Evolutionary conservation across 2,113 vertebrate genomes (phyloP).

Genomic region (Hydrochoerus hydrochaeris): DNA sequence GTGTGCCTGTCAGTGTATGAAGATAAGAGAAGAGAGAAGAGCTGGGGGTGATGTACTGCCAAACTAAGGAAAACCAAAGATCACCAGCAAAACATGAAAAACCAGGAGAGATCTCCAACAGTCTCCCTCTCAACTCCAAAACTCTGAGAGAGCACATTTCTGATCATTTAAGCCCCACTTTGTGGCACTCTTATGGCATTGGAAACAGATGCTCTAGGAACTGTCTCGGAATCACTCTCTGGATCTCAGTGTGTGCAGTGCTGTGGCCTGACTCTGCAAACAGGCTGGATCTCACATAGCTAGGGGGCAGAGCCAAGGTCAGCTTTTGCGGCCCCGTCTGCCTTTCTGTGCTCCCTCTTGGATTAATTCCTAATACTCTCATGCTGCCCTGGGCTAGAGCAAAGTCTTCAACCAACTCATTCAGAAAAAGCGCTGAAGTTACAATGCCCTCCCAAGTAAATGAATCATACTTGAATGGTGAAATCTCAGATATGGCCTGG

Average conservation of each 20-base stretch:
- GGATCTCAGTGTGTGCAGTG: background rate
- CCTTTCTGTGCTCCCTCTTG: background rate
- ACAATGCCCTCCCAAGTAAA: background rate
- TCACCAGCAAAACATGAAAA: background rate
- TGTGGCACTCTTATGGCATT: background rate
- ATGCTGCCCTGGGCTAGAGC: background rate
- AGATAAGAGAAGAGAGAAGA: background rate
- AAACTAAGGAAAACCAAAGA: background rate
- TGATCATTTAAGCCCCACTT: background rate
- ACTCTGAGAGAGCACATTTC: background rate
- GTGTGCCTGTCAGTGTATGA: background rate
- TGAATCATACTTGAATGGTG: background rate
- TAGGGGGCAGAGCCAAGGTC: background rate
- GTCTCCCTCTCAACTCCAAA: background rate
- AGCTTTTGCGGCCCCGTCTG: rapidly evolving
- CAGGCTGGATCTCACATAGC: too few relatives aligned
- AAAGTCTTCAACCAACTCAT: background rate
- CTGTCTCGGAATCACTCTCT: background rate
- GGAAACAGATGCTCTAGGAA: background rate
- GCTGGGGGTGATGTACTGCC: background rate
- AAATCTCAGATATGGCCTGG: background rate
- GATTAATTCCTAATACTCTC: background rate
- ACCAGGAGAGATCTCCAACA: background rate
- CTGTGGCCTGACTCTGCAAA: background rate
- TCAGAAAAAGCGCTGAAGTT: background rate